phyloP scores from a whole-genome alignment of 2,797 vertebrate species.

The Urophycis tenuis region DNA sequence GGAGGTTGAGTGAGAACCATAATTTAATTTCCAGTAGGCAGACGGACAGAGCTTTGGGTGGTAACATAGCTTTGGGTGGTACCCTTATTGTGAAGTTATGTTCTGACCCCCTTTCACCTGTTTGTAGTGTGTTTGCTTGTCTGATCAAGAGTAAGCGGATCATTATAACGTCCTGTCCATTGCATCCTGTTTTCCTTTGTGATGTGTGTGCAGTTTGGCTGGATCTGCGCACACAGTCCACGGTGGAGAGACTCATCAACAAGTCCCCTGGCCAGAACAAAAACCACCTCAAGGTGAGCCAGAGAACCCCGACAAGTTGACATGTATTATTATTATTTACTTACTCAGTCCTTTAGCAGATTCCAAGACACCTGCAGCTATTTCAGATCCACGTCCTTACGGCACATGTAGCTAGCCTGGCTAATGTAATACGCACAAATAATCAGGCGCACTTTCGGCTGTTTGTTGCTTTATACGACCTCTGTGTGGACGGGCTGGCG shows the following conservation, averaged over 20 bases:
- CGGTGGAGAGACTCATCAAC: slow-evolving; percentile 83
- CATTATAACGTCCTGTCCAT: too few relatives aligned
- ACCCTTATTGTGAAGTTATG: too few relatives aligned
- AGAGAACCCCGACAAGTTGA: background rate
- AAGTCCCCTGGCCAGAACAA: slow-evolving; percentile 82
- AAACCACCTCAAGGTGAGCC: slow-evolving; percentile 82
- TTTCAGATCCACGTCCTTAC: background rate
- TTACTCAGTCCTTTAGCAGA: background rate
- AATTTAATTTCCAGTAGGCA: too few relatives aligned
- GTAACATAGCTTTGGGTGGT: too few relatives aligned
- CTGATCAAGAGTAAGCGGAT: too few relatives aligned
- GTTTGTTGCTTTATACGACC: background rate
- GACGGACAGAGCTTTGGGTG: too few relatives aligned
- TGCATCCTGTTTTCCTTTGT: too few relatives aligned
- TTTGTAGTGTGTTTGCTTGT: too few relatives aligned
- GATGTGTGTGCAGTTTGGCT: slow-evolving; percentile 75
- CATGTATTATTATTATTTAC: too few relatives aligned
- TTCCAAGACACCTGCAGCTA: background rate
- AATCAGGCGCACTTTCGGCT: background rate
- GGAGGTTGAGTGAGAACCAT: too few relatives aligned
- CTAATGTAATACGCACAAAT: too few relatives aligned
- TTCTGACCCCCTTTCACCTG: too few relatives aligned
- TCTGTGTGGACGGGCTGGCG: background rate
- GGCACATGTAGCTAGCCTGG: background rate
- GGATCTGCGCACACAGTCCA: slow-evolving; percentile 89